Conservation (phyloP, 2,797 vertebrate genomes). For the Enteromius fasciolatus region DNA sequence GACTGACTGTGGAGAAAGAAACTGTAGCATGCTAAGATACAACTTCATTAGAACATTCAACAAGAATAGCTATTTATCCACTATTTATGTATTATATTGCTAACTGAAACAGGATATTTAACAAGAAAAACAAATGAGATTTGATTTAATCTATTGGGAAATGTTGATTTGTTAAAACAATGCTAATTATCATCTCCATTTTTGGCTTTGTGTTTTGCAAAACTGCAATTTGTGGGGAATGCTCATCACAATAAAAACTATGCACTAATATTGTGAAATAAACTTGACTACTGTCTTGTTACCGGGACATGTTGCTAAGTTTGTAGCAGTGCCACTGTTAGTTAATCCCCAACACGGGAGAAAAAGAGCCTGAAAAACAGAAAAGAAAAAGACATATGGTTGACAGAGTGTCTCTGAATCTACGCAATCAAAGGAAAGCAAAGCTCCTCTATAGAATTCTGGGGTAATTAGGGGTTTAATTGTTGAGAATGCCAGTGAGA, state of each 20-base stretch:
- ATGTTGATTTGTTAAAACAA: neutral
- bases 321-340: neutral
- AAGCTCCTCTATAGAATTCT: constrained; percentile 54
- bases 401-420: constrained; percentile 46
- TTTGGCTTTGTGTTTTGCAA: neutral
- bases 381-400: constrained; percentile 44
- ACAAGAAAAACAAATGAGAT: neutral
- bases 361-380: constrained; percentile 17
- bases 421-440: constrained; percentile 50
- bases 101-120: neutral
- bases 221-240: neutral
- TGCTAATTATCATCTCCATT: neutral
- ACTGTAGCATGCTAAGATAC: constrained; percentile 22
- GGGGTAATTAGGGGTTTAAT: constrained; percentile 63
- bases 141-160: neutral
- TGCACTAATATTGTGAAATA: neutral
- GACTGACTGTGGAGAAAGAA: neutral
- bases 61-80: neutral
- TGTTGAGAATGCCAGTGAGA: constrained; percentile 58
- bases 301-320: neutral
- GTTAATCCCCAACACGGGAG: neutral
- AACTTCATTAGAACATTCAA: neutral
- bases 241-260: neutral
- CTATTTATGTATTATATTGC: neutral
- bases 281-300: neutral